Evolutionary conservation across 2,113 vertebrate genomes (phyloP), one percentile per base, ranked within the genome.

Genomic region (Balaenoptera acutorostrata): DNA sequence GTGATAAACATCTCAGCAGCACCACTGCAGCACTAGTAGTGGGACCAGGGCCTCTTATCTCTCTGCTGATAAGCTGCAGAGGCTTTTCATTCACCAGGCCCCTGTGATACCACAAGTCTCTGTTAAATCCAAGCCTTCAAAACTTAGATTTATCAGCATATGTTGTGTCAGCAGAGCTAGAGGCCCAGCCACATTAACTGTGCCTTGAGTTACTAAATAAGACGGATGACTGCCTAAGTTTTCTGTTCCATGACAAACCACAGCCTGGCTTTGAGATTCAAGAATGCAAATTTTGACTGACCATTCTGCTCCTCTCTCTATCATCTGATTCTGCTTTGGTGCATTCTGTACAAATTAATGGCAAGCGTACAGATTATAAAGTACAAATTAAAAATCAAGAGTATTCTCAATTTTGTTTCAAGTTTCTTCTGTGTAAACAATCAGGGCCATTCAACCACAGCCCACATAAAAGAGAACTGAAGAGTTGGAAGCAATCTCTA

Each of bases 41-140:
- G 59, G 85, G 44, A 94, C 88, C 59, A 88, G 66, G 87, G 64
- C 82, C 94, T 97, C 95, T 88, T 98, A 98, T 98, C 98, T 98
- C 82, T 91, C 89, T 92, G 94, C 85, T 92, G 96, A 71, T 97
- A 97, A 97, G 71, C 49, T 97, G 90, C 78, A 93, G 96, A 93
- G 0, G 81, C 88, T 15, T 88, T 96, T 93, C 96, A 95, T 95
- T 97, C 3, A 4, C 95, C 55, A 96, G 91, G 61, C 93, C 83
- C 78, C 75, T 52, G 57, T 17, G 63, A 41, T n/a, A 44, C 33
- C 96, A 96, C 1, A 33, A 82, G 88, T 95, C 90, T 96, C 91
- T 82, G 41, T n/a, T 71, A 1, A 82, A 93, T 84, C 86, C 31
- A 80, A 94, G 78, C 8, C 85, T 75, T 87, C 13, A 36, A 82